phyloP scores from a whole-genome alignment of 2,797 vertebrate species.

The Danio tinwini region DNA sequence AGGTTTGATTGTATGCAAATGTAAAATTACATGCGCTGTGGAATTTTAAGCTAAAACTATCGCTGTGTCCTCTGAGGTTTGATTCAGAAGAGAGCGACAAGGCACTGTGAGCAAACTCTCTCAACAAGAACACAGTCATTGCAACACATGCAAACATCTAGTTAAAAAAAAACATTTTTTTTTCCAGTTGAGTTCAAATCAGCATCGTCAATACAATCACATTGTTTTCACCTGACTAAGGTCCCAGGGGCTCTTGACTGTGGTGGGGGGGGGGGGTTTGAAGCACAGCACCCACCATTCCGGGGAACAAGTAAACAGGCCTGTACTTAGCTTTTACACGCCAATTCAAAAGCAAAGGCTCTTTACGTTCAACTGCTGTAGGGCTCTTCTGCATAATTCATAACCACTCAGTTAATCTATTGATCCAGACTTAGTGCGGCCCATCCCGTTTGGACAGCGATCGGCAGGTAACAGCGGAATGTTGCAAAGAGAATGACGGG shows the following conservation, averaged over 20 bases:
- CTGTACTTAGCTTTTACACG: slow-evolving; percentile 82
- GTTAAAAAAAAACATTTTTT: not conserved
- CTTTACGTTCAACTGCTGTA: slow-evolving; percentile 83
- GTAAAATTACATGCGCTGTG: slow-evolving; percentile 38
- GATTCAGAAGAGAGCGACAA: slow-evolving; percentile 25
- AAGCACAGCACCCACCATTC: slow-evolving; percentile 44
- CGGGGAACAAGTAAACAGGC: slow-evolving; percentile 78
- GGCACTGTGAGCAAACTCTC: slow-evolving; percentile 6
- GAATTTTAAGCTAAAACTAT: slow-evolving; percentile 35
- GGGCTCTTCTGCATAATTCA: slow-evolving; percentile 80
- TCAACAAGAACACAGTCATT: not conserved
- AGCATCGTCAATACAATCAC: not conserved
- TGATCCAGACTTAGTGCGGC: slow-evolving; percentile 69
- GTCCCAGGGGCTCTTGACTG: slow-evolving; percentile 21
- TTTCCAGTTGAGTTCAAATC: slow-evolving; percentile 11
- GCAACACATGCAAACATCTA: not conserved
- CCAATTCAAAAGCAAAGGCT: slow-evolving; percentile 77
- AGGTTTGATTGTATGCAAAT: slow-evolving; percentile 75
- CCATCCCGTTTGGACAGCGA: slow-evolving; percentile 49
- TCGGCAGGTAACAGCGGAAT: slow-evolving; percentile 59
- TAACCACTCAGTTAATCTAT: slow-evolving; percentile 85
- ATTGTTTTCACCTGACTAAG: slow-evolving; percentile 26
- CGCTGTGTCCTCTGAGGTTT: slow-evolving; percentile 26
- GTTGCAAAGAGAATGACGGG: slow-evolving; percentile 23
- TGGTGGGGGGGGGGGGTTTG: slow-evolving; percentile 11